phyloP scores from a whole-genome alignment of 2,113 vertebrate species.

The Daboia siamensis region DNA sequence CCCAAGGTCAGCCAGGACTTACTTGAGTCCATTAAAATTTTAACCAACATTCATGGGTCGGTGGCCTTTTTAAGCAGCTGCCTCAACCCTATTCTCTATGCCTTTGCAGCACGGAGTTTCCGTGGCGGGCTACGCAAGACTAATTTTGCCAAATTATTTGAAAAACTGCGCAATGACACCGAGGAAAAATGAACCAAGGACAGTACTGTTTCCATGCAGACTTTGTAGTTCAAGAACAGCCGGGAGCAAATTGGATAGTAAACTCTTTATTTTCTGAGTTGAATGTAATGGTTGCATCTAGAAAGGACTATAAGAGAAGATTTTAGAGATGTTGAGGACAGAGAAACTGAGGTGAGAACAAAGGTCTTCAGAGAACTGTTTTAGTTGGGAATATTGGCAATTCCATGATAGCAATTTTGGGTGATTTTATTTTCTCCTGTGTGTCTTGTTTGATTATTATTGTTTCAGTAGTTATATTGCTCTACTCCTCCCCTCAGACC shows the following conservation, averaged over 20 bases:
- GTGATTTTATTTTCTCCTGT: background rate
- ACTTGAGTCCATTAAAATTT: background rate
- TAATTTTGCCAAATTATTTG: constrained; percentile 25
- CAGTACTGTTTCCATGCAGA: background rate
- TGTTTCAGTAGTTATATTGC: background rate
- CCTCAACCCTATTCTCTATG: constrained; percentile 60
- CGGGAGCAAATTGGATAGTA: background rate
- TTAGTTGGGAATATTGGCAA: background rate
- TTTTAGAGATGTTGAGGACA: background rate
- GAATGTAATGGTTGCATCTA: background rate
- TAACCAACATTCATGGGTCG: constrained; percentile 14
- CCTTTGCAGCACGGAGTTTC: constrained; percentile 41
- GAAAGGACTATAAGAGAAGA: background rate
- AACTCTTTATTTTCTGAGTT: background rate
- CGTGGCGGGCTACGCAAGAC: background rate
- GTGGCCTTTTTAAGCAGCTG: constrained; percentile 58
- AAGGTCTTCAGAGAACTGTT: background rate
- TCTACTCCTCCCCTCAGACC: background rate
- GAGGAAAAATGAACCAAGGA: background rate
- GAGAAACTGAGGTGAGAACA: background rate
- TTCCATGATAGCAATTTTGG: background rate
- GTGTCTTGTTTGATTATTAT: background rate
- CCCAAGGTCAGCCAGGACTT: background rate
- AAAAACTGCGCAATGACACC: background rate
- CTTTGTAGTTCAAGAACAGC: background rate